Conservation (phyloP, 2,888 invertebrate species). For the Euplagia quadripunctaria region DNA sequence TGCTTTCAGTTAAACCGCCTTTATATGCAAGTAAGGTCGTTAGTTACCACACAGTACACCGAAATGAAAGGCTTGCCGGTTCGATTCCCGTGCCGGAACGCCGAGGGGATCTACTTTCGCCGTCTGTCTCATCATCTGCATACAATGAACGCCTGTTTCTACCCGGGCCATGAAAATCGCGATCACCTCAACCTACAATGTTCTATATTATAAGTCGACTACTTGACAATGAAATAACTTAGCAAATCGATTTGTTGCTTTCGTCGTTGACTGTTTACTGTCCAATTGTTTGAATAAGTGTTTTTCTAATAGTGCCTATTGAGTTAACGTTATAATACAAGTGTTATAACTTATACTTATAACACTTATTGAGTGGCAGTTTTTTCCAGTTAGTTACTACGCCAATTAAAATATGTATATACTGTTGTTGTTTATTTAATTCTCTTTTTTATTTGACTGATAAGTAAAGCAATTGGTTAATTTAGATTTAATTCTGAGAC, state of each 20-base stretch:
- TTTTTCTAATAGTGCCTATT: constrained; percentile 34
- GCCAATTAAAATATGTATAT: background rate
- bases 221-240: constrained; percentile 21
- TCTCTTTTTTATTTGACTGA: background rate
- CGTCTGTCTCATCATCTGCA: constrained; percentile 81
- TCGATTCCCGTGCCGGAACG: constrained; percentile 73
- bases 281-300: constrained; percentile 22
- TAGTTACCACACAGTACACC: constrained; percentile 52
- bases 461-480: background rate
- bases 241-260: constrained; percentile 34
- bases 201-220: background rate
- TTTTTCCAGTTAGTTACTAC: constrained; percentile 7
- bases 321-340: constrained; percentile 21
- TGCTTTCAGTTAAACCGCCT: constrained; percentile 29
- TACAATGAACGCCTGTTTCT: constrained; percentile 71
- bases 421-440: too few relatives aligned
- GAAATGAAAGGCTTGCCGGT: constrained; percentile 75
- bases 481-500: background rate
- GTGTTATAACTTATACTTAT: background rate
- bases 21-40: constrained; percentile 49
- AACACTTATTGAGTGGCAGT: constrained; percentile 18
- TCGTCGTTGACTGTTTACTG: constrained; percentile 20
- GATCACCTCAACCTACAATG: constrained; percentile 18
- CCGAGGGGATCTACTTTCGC: constrained; percentile 77
- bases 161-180: constrained; percentile 52